Conservation (phyloP, 2,797 vertebrate species). For the Gadopsis bispinosus region DNA sequence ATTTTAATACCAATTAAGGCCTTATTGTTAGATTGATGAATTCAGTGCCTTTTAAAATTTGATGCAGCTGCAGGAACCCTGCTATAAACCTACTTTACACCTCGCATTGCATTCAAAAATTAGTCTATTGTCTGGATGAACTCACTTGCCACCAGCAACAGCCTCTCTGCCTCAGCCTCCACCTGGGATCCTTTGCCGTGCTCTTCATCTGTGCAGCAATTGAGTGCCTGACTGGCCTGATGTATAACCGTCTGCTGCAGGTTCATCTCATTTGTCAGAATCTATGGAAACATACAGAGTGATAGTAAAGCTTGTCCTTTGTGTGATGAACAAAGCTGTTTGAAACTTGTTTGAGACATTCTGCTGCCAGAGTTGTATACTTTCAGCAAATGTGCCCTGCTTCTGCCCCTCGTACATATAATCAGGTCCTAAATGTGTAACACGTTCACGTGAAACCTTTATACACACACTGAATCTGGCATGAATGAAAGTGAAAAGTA, state of each 20-base stretch:
- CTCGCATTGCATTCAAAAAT: no score
- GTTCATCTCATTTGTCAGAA: constrained; percentile 92
- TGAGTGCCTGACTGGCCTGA: constrained; percentile 97
- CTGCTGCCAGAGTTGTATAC: not conserved
- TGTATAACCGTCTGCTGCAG: constrained; percentile 96
- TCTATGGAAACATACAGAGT: constrained; percentile 73
- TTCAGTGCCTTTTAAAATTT: no score
- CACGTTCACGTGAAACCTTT: not conserved
- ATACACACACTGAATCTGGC: not conserved
- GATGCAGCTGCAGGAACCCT: no score
- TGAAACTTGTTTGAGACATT: not conserved
- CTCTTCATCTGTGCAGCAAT: constrained; percentile 96
- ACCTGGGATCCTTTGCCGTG: constrained; percentile 96
- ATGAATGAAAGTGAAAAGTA: not conserved
- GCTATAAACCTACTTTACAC: not conserved
- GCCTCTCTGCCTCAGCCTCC: constrained; percentile 95
- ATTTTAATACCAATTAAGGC: no score
- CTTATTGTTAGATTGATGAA: no score
- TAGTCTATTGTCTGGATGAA: constrained; percentile 6
- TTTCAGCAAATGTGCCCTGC: not conserved
- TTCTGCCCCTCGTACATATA: not conserved
- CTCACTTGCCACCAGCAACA: constrained; percentile 95
- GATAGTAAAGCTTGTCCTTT: not conserved
- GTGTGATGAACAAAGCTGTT: not conserved
- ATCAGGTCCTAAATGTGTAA: not conserved